Evolutionary conservation across 2,888 invertebrate species (phyloP), one percentile per base, ranked within the genome.

Genomic region (Tinea trinotella): DNA sequence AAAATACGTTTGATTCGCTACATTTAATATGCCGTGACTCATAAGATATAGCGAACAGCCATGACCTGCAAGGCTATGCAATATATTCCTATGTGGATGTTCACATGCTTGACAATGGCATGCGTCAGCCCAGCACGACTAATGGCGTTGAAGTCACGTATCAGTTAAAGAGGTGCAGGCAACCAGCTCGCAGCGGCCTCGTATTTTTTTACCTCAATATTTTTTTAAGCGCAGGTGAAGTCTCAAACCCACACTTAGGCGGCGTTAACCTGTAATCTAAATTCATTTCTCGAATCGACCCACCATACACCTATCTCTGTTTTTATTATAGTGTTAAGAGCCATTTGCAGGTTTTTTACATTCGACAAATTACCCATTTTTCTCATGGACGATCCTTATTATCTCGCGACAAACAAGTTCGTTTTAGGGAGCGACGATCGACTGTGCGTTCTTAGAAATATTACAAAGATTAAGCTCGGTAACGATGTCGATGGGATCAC

Each of bases 261-360:
- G 81, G 82, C 84, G 79, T 76, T 83, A 84, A 83, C 84, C 80
- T 85, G 76, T 84, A 85, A 85, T 85, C 85, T 85, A 85, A 85
- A 85, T 85, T 85, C 83, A 85, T 85, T 85, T 84, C 79, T 84
- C 78, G 83, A 80, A 75, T 76, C 82, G 76, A 79, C 80, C 82
- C 78, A 81, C 78, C 72, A 40, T 67, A 68, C 68, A 75, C 76
- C 76, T 81, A 79, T 77, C 77, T 84, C 75, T 73, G 77, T 83
- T 84, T 81, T 84, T 85, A 84, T 84, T 84, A 85, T 74, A 79
- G 79, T 74, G 76, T 76, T 74, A 72, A 72, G 76, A 71, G 72
- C 82, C 83, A 81, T 84, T 84, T 81, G 81, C 81, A 68, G 76
- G 77, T 54, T 81, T 81, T 85, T 81, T 81, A 73, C 72, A 79